Conservation (phyloP, 1,140 invertebrate species). For the Nephila pilipes region DNA sequence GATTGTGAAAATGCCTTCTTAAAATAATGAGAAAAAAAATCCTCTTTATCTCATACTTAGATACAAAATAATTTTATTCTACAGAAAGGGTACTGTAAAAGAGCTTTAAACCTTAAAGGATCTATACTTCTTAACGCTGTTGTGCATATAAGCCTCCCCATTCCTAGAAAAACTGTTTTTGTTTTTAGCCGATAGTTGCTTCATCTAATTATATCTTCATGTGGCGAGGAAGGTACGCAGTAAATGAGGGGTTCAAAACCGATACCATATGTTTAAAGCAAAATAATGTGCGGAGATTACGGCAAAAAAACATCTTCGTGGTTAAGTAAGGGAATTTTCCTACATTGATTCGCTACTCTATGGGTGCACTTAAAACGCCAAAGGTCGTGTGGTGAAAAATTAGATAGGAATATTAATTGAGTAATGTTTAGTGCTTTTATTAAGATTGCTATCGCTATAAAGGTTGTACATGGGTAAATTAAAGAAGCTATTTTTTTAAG, state of each 20-base stretch:
- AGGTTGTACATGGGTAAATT: neutral
- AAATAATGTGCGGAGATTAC: conserved; percentile 18
- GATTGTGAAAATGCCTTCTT: too few species aligned
- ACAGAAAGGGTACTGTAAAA: too few species aligned
- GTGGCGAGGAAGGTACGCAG: neutral
- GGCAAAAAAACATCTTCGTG: conserved; percentile 19
- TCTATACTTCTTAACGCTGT: neutral
- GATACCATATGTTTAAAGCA: conserved; percentile 19
- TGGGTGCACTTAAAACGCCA: neutral
- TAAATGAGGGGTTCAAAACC: conserved; percentile 16
- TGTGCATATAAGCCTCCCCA: conserved; percentile 3
- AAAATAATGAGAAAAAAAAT: too few species aligned
- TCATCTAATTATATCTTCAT: conserved; percentile 8
- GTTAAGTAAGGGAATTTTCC: neutral
- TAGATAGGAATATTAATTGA: conserved; percentile 8
- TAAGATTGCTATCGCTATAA: neutral
- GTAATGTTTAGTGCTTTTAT: neutral
- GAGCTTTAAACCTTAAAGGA: too few species aligned
- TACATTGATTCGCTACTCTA: neutral
- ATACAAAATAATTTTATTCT: too few species aligned
- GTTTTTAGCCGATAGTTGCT: neutral
- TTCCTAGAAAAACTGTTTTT: neutral
- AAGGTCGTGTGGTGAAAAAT: neutral
- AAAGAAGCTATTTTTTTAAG: neutral
- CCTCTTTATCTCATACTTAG: too few species aligned